A percentile compares a stretch with the other conserved stretches of the same genome.
Conservation (phyloP, 2,113 vertebrate genomes). For the Uropsilus gracilis region DNA sequence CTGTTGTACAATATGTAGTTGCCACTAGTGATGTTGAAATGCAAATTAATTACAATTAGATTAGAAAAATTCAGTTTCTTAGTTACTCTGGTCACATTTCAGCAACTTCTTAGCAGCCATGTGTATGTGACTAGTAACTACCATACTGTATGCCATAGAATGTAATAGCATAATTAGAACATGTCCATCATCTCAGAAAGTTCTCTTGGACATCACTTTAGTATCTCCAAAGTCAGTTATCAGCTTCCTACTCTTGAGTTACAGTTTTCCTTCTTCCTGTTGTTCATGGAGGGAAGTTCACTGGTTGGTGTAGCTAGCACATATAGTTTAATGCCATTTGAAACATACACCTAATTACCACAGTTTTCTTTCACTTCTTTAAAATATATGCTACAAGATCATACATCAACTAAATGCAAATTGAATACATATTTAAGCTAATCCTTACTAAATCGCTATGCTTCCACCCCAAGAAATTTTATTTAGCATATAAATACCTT, state of each 20-base stretch:
- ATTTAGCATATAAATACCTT: too few relatives aligned
- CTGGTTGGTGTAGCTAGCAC: background rate
- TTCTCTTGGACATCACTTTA: background rate
- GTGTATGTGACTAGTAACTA: background rate
- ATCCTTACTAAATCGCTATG: too few relatives aligned
- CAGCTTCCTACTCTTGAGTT: background rate
- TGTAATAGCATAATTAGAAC: background rate
- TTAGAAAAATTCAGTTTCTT: background rate
- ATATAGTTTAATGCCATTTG: conserved; percentile 13
- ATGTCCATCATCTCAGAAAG: background rate
- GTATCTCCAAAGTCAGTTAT: background rate
- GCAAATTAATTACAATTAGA: conserved; percentile 17
- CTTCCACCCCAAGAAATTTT: too few relatives aligned
- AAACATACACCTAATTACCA: background rate
- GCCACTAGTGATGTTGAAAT: background rate
- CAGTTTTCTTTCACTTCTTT: background rate
- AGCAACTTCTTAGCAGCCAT: background rate
- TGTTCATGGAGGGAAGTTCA: background rate
- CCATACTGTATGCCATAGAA: background rate
- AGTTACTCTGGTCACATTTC: background rate
- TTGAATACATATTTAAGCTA: too few relatives aligned
- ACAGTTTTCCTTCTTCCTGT: background rate
- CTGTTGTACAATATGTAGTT: background rate
- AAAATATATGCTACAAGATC: too few relatives aligned
- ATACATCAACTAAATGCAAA: too few relatives aligned